Evolutionary conservation across 2,113 vertebrate genomes (phyloP), one percentile per base, ranked within the genome.

Genomic region (Patagioenas fasciata): DNA sequence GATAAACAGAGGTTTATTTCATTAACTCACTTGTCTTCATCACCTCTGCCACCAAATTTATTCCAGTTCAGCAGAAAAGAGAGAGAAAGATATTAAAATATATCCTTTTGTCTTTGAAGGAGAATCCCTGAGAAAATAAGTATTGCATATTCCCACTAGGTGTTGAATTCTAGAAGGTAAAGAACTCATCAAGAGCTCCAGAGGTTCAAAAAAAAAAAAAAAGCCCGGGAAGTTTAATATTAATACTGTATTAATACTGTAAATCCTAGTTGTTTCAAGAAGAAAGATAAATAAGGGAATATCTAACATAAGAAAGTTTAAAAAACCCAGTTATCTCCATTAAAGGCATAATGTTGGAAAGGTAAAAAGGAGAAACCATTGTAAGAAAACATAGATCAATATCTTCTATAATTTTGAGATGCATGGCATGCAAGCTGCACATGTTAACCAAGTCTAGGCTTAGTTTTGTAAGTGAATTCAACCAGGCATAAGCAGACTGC

Each of bases 241-340:
- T 75, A 29, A 69, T 77, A 69, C 7, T 26, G 32, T 25, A 81
- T 60, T 75, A 26, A 69, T 77, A 69, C 7, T 26, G 32, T 25
- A 81, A 93, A 53, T 74, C 38, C 12, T 67, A 81, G 25, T 38
- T 86, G 67, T 15, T 25, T 58, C 17, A 53, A 75, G 38, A 81
- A 87, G 47, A 65, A 87, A 87, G 34, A 61, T 38, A 87, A 91
- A 60, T 80, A 87, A 58, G 13, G 12, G 11, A 94, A 81, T 77
- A 48, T 18, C 15, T 80, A 40, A 3, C 5, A 78, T 23, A 56
- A 89, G 3, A 71, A 86, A 89, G 26, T 11, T 60, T 1, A 78
- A 88, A 85, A 71, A 25, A 4, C 26, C 19, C 25, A 75, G 10
- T 9, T 42, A 13, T 74, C 42, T 81, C 36, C 29, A 65, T 10